A percentile compares a stretch with the other conserved stretches of the same genome.
Conservation (phyloP, 37 sponge, comb jelly and placozoan species). For the Axinella damicornis region DNA sequence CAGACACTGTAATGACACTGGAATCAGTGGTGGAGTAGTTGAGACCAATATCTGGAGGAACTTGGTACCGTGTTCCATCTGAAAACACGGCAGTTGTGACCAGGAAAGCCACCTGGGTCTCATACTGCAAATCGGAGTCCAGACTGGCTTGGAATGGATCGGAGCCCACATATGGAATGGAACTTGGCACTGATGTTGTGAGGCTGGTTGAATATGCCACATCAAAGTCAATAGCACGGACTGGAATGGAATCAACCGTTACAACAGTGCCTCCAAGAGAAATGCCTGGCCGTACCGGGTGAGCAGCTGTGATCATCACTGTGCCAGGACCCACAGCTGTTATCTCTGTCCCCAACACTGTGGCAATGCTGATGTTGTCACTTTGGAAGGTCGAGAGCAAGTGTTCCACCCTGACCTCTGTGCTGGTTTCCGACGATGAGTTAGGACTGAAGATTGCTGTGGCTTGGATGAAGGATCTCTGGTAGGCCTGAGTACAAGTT, state of each 20-base stretch:
- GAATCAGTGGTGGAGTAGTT: slow-evolving; percentile 23
- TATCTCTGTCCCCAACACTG: slow-evolving; percentile 12
- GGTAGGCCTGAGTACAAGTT: slow-evolving; percentile 46
- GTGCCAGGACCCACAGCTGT: slow-evolving; percentile 28
- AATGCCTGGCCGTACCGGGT: not conserved
- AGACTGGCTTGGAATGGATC: slow-evolving; percentile 54
- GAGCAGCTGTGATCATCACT: slow-evolving; percentile 10
- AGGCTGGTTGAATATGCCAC: slow-evolving; percentile 17
- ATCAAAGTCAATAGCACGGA: slow-evolving; percentile 39
- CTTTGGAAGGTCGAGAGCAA: slow-evolving; percentile 24
- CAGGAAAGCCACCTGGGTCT: slow-evolving; percentile 41
- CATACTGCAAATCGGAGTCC: slow-evolving; percentile 18
- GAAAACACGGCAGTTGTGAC: slow-evolving; percentile 45
- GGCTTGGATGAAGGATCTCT: slow-evolving; percentile 34
- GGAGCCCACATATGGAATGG: slow-evolving; percentile 15
- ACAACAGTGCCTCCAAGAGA: slow-evolving; percentile 10
- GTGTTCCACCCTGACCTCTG: slow-evolving; percentile 45
- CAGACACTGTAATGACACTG: slow-evolving; percentile 18
- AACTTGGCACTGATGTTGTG: not conserved
- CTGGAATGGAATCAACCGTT: not conserved
- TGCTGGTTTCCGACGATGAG: not conserved
- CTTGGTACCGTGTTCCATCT: slow-evolving; percentile 37
- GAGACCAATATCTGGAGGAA: slow-evolving; percentile 25
- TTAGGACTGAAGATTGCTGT: slow-evolving; percentile 43
- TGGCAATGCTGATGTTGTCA: not conserved